These are phyloP conservation scores for Lophura swinhoii DNA, from an alignment of 2,797 vertebrate species.

Conservation along the genomic window DNA sequence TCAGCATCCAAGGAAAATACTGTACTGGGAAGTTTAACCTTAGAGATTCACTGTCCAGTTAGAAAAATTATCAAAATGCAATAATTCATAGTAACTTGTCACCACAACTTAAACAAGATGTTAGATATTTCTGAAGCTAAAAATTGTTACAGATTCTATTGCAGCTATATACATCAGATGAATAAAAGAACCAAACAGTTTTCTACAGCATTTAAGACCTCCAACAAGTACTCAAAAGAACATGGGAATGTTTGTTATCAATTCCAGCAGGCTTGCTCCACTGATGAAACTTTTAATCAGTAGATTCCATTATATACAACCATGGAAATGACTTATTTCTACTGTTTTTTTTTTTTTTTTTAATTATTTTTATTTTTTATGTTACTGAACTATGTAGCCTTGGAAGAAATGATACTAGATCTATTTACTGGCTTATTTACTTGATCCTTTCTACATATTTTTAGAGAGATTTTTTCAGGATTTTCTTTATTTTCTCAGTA, in stretches of 20 bases:
- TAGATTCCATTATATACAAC: background rate
- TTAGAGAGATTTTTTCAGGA: background rate
- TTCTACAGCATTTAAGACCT: background rate
- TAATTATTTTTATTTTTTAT: background rate
- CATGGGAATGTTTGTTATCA: background rate
- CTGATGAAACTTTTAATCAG: background rate
- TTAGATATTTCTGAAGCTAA: background rate
- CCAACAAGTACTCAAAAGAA: background rate
- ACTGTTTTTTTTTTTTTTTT: background rate
- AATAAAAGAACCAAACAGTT: background rate
- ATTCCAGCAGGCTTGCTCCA: background rate
- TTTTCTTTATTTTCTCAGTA: background rate
- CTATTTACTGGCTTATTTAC: background rate
- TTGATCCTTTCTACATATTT: background rate
- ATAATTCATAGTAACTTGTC: background rate
- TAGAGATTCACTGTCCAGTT: background rate
- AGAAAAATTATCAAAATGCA: background rate
- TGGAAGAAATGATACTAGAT: background rate
- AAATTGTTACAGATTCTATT: background rate
- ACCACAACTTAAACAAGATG: background rate
- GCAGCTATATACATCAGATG: background rate
- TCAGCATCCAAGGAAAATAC: background rate
- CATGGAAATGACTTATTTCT: background rate
- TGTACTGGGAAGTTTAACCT: background rate
- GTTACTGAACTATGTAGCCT: background rate